phyloP scores from a whole-genome alignment of 2,797 vertebrate species.

The Pelodytes ibericus region DNA sequence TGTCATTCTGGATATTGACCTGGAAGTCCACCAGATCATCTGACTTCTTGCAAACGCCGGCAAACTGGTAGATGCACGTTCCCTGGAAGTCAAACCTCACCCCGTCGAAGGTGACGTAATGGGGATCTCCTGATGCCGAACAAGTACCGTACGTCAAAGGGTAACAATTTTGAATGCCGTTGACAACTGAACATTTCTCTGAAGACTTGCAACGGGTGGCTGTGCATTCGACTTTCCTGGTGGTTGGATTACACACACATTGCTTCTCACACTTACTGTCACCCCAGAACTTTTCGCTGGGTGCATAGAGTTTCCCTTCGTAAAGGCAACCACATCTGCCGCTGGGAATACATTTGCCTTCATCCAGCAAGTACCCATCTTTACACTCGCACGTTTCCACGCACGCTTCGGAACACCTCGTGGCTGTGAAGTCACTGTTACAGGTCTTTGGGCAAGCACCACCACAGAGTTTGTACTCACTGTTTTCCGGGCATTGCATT shows the following conservation, averaged over 20 bases:
- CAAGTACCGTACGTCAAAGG: slow-evolving; percentile 59
- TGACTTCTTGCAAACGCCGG: slow-evolving; percentile 57
- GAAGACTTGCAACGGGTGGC: slow-evolving; percentile 66
- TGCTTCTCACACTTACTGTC: slow-evolving; percentile 67
- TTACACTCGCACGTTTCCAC: slow-evolving; percentile 81
- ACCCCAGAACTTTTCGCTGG: slow-evolving; percentile 76
- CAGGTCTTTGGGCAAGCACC: slow-evolving; percentile 77
- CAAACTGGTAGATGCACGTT: slow-evolving; percentile 77
- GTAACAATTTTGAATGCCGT: slow-evolving; percentile 71
- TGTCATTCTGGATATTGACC: slow-evolving; percentile 70
- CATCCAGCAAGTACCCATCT: slow-evolving; percentile 73
- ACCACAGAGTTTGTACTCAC: slow-evolving; percentile 78
- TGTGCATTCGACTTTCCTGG: slow-evolving; percentile 66
- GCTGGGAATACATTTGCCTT: slow-evolving; percentile 68
- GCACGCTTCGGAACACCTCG: slow-evolving; percentile 68
- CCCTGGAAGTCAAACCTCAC: slow-evolving; percentile 81
- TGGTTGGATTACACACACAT: slow-evolving; percentile 71
- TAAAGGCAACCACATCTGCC: slow-evolving; percentile 76
- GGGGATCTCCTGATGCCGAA: slow-evolving; percentile 70
- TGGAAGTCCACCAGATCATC: slow-evolving; percentile 61
- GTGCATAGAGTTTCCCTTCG: slow-evolving; percentile 69
- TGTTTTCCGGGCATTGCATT: slow-evolving; percentile 75
- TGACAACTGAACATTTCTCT: slow-evolving; percentile 68
- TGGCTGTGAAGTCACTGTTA: slow-evolving; percentile 54
- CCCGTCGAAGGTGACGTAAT: slow-evolving; percentile 80